Percentiles rank a stretch among this genome's conserved stretches.
These are phyloP conservation scores for Diarsia mendica DNA, from an alignment of 2,888 invertebrate genomes.

Conservation along the genomic window DNA sequence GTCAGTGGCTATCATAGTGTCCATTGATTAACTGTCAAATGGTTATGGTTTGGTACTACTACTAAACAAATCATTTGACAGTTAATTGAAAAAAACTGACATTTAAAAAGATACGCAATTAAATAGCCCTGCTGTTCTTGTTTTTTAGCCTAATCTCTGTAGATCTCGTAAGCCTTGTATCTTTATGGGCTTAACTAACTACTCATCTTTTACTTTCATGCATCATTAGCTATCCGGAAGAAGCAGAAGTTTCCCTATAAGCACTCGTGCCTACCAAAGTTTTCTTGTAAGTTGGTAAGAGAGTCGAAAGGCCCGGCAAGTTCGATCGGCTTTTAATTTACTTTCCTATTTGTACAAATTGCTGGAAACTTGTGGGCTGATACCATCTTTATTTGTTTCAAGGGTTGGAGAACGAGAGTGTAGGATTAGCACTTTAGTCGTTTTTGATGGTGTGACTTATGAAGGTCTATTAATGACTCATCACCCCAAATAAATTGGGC, in stretches of 20 bases:
- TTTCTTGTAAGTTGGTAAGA: constrained; percentile 13
- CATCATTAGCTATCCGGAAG: neutral
- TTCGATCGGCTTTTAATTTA: constrained; percentile 36
- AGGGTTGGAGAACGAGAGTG: neutral
- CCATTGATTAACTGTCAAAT: too few relatives aligned
- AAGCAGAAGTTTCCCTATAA: constrained; percentile 28
- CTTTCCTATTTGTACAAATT: constrained; percentile 23
- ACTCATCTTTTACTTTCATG: neutral
- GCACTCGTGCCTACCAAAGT: constrained; percentile 31
- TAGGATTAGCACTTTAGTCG: neutral
- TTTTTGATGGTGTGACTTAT: neutral
- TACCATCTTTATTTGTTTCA: constrained; percentile 11
- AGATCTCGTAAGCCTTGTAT: neutral
- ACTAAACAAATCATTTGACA: too few relatives aligned
- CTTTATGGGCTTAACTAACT: neutral
- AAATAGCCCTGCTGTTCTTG: too few relatives aligned
- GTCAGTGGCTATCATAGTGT: too few relatives aligned
- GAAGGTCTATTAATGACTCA: too few relatives aligned
- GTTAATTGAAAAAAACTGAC: too few relatives aligned
- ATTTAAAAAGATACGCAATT: too few relatives aligned
- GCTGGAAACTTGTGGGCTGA: neutral
- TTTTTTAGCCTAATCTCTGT: neutral
- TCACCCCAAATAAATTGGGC: too few relatives aligned
- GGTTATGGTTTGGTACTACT: too few relatives aligned
- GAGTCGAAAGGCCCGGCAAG: constrained; percentile 8